These are phyloP conservation scores for Cirrhinus molitorella DNA, from an alignment of 2,797 vertebrate species.

Conservation along the genomic window DNA sequence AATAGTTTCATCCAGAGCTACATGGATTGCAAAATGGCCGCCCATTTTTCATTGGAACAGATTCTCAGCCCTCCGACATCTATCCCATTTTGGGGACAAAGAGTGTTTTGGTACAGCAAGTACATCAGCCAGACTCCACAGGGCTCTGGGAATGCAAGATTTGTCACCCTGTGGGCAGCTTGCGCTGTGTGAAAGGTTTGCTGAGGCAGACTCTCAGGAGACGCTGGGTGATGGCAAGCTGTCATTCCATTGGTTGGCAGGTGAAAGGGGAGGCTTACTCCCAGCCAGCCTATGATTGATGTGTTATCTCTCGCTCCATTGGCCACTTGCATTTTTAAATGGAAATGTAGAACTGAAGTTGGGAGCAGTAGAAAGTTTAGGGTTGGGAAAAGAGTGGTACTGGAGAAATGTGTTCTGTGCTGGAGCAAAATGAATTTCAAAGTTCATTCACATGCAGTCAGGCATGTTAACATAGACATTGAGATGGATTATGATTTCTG, in stretches of 20 bases:
- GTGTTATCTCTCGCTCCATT: slow-evolving; percentile 65
- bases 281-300: slow-evolving; percentile 69
- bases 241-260: slow-evolving; percentile 59
- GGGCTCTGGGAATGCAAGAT: slow-evolving; percentile 55
- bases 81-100: slow-evolving; percentile 42
- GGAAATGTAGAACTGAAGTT: slow-evolving; percentile 61
- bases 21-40: background rate
- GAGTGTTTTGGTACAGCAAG: slow-evolving; percentile 23
- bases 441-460: slow-evolving; percentile 44
- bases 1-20: background rate
- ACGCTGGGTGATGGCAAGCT: slow-evolving; percentile 53
- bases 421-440: slow-evolving; percentile 60
- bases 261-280: slow-evolving; percentile 60
- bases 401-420: slow-evolving; percentile 11
- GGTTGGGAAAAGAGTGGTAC: background rate
- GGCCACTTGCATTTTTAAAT: slow-evolving; percentile 63
- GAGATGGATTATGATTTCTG: slow-evolving; percentile 38
- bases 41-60: slow-evolving; percentile 5
- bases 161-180: slow-evolving; percentile 59
- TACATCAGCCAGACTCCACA: slow-evolving; percentile 47
- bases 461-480: slow-evolving; percentile 15
- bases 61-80: slow-evolving; percentile 31
- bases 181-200: slow-evolving; percentile 56
- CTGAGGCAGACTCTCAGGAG: slow-evolving; percentile 55
- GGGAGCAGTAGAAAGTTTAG: slow-evolving; percentile 41